Evolutionary conservation across 2,888 invertebrate genomes (phyloP).

Genomic region (Drosophila sordidapex): DNA sequence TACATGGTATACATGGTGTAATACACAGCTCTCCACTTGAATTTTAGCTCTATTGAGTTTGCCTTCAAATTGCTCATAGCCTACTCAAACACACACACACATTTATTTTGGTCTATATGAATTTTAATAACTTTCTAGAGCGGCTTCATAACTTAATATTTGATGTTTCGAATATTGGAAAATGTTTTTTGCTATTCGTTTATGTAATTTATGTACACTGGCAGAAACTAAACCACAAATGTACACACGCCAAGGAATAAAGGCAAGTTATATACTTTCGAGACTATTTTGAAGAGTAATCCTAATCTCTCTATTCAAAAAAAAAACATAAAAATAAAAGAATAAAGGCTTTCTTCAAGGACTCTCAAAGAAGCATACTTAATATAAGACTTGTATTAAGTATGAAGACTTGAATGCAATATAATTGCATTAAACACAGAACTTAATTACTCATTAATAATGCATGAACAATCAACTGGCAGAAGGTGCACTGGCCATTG

Average conservation of each 20-base stretch:
- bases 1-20: neutral
- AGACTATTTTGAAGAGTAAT: neutral
- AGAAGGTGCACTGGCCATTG: slow-evolving; percentile 21
- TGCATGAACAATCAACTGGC: slow-evolving; percentile 60
- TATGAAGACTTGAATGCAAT: neutral
- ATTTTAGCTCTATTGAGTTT: slow-evolving; percentile 25
- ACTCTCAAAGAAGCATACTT: neutral
- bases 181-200: neutral
- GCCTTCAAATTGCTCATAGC: neutral
- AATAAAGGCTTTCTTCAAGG: neutral
- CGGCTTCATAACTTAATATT: neutral
- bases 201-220: neutral
- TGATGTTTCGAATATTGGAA: neutral
- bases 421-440: neutral
- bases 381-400: neutral
- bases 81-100: neutral
- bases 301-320: neutral
- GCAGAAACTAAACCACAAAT: neutral
- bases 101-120: neutral
- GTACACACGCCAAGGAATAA: neutral
- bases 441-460: neutral
- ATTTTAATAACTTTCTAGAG: slow-evolving; percentile 6
- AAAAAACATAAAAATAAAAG: neutral
- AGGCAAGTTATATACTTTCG: neutral
- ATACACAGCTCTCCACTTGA: slow-evolving; percentile 48